Evolutionary conservation across 2,113 vertebrate species (phyloP).

Genomic region (Nipponia nippon): DNA sequence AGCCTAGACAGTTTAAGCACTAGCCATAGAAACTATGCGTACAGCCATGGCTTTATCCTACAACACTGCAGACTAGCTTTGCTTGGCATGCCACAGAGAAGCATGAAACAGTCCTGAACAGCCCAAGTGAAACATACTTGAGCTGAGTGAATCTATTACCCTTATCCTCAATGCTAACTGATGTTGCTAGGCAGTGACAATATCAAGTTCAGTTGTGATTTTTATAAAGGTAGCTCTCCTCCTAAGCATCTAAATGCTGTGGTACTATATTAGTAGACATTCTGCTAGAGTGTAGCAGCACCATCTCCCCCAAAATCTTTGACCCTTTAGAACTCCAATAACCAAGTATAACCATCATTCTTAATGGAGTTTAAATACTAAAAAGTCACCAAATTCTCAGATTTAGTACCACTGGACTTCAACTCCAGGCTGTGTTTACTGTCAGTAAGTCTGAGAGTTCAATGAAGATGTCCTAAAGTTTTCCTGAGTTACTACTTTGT

Average conservation of each 20-base stretch:
- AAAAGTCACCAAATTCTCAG: not conserved
- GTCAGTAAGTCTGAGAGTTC: not conserved
- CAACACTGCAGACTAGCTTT: not conserved
- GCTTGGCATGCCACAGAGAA: not conserved
- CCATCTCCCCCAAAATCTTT: not conserved
- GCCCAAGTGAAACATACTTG: not conserved
- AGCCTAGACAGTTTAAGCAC: not conserved
- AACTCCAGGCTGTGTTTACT: not conserved
- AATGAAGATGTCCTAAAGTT: not conserved
- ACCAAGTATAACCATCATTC: not conserved
- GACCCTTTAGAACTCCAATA: not conserved
- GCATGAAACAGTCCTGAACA: not conserved
- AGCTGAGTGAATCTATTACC: not conserved
- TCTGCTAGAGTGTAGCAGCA: not conserved
- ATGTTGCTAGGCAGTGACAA: not conserved
- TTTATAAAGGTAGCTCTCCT: not conserved
- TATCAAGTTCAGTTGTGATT: not conserved
- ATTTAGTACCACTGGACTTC: not conserved
- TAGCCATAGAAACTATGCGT: not conserved
- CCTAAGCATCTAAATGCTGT: not conserved
- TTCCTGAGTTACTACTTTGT: not conserved
- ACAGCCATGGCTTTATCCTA: not conserved
- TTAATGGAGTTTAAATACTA: not conserved
- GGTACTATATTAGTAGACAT: not conserved
- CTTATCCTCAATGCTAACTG: not conserved